Percentiles rank a stretch among this genome's conserved stretches.
Conservation (phyloP, 92 coral and sea anemone genomes). For the Paramuricea clavata region DNA sequence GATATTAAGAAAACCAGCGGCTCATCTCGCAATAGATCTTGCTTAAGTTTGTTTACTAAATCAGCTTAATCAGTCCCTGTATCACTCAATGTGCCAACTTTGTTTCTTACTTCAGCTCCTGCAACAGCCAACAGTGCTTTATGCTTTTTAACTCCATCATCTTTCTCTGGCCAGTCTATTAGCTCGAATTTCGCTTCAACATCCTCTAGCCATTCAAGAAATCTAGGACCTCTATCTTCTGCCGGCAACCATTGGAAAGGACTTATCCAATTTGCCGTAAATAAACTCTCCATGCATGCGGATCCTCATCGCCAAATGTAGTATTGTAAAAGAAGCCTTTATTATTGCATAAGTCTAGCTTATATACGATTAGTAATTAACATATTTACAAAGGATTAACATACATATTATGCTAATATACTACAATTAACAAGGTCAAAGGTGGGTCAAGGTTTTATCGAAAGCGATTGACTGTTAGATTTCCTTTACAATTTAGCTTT, state of each 20-base stretch:
- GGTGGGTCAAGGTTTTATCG: too few relatives aligned
- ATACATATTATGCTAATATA: too few relatives aligned
- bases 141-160: background rate
- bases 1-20: too few relatives aligned
- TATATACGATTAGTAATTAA: too few relatives aligned
- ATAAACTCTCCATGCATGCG: background rate
- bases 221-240: constrained; percentile 23
- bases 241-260: background rate
- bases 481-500: too few relatives aligned
- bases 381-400: too few relatives aligned
- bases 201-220: constrained; percentile 20
- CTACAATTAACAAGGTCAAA: too few relatives aligned
- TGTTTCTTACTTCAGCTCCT: constrained; percentile 8
- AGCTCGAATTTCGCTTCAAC: constrained; percentile 18
- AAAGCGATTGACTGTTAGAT: too few relatives aligned
- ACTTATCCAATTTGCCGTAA: background rate
- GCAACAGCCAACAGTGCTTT: background rate
- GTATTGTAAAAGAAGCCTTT: too few relatives aligned
- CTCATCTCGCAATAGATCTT: constrained; percentile 1
- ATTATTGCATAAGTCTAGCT: too few relatives aligned
- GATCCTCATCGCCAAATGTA: constrained; percentile 3
- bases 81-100: background rate
- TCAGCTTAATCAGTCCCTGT: background rate
- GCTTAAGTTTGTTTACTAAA: background rate
- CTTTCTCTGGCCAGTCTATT: constrained; percentile 6